Base-by-base conservation (phyloP, 2,888 invertebrate genomes). In the Aleiodes testaceus region DNA sequence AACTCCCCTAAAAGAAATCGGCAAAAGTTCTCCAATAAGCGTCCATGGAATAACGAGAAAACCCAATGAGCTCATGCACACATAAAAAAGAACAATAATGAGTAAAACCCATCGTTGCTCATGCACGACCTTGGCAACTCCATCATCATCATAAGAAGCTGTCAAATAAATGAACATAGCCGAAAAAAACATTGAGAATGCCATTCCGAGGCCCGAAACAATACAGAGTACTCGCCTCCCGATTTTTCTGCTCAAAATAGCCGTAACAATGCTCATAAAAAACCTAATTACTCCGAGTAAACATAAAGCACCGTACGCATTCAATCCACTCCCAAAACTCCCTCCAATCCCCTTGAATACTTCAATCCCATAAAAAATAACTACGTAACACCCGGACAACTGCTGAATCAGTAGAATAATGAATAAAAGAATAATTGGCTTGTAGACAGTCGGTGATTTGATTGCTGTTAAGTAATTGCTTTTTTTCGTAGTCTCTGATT, bases 11-110 rank as follows among this genome's bases (percentile, higher is more conserved):
- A 90, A 88, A 72, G 88, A 88, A 11, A 89, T 88, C 1, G 91
- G 90, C 42, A 91, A 79, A 9, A 91, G 78, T 82, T 91, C 91
- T 4, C 88, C 87, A 20, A 90, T 89, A 22, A 91, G 78, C 3
- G 91, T 89, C 91, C 91, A 91, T 1, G 91, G 91, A 69, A 91
- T 90, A 6, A 90, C 89, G 66, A 90, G 80, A 78, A 89, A 88
- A 0, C 91, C 91, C 7, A 91, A 76, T 0, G 90, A 88, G 76
- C 90, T 89, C 74, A 89, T 88, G 72, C 89, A 88, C 5, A 90
- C 89, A 80, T 90, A 91, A 5, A 88, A 84, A 16, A 91, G 81
- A 7, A 90, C 82, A 61, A 89, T 88, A 3, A 89, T 80, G 12
- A 90, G 77, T 1, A 89, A 77, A 5, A 90, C 72, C 81, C 88